Percentiles rank a stretch among this genome's conserved stretches.
These are phyloP conservation scores for Poeciliopsis paucimaculata DNA, from an alignment of 2,797 vertebrate genomes.

Conservation along the genomic window DNA sequence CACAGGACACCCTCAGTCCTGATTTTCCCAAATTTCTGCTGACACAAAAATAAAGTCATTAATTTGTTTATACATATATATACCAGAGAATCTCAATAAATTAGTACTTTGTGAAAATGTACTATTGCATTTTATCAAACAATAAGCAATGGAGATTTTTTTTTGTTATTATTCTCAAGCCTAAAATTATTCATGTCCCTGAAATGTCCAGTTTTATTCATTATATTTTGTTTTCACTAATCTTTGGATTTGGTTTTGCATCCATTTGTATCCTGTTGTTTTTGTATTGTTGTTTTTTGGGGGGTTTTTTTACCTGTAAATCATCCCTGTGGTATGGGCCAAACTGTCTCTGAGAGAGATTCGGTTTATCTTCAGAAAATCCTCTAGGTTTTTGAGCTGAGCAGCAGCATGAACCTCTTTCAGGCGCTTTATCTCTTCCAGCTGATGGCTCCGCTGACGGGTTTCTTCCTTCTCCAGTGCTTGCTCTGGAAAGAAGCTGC, in stretches of 20 bases:
- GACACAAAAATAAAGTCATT: neutral
- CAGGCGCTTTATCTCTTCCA: slow-evolving; percentile 85
- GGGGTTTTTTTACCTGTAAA: slow-evolving; percentile 90
- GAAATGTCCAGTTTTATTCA: too few species aligned
- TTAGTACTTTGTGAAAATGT: neutral
- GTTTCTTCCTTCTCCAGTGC: slow-evolving; percentile 85
- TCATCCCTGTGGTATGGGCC: slow-evolving; percentile 88
- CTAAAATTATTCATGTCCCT: neutral
- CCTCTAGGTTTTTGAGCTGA: slow-evolving; percentile 90
- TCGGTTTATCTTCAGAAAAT: slow-evolving; percentile 91
- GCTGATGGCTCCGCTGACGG: slow-evolving; percentile 77
- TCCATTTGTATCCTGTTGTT: neutral
- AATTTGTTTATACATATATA: neutral
- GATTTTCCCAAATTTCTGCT: neutral
- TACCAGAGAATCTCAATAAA: neutral
- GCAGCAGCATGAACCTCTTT: slow-evolving; percentile 88
- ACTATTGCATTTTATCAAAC: neutral
- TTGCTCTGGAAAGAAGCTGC: slow-evolving; percentile 87
- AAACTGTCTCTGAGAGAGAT: slow-evolving; percentile 87
- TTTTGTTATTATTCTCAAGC: neutral
- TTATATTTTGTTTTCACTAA: neutral
- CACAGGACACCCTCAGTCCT: neutral
- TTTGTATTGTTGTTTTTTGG: neutral
- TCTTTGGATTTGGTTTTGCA: neutral
- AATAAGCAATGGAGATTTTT: neutral